Evolutionary conservation across 2,113 vertebrate genomes (phyloP).

Genomic region (Tenrec ecaudatus): DNA sequence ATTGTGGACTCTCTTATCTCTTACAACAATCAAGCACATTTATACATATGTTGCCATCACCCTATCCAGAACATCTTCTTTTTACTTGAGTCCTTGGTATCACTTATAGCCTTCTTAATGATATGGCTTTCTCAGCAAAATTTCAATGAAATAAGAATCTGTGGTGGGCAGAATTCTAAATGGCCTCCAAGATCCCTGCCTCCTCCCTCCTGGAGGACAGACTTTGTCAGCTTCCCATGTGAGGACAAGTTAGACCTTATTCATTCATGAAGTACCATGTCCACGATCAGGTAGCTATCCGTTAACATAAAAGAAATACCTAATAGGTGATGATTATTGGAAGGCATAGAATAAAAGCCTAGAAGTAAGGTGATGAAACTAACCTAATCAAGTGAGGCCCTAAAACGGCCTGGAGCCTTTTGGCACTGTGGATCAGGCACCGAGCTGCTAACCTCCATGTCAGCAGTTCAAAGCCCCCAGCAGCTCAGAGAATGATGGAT

Average conservation of each 20-base stretch:
- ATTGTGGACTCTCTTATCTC: no score
- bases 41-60: no score
- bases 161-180: not conserved
- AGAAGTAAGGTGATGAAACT: not conserved
- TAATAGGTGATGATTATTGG: no score
- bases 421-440: no score
- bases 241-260: not conserved
- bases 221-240: not conserved
- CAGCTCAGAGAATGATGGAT: no score
- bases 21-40: no score
- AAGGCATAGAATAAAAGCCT: no score
- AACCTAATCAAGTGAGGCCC: not conserved
- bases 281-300: not conserved
- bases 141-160: not conserved
- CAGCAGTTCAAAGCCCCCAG: no score
- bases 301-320: not conserved
- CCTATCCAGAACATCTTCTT: no score
- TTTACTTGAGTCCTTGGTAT: no score
- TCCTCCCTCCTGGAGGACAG: rapidly evolving
- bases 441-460: no score
- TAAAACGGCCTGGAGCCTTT: not conserved
- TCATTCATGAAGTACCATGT: not conserved
- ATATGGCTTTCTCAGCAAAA: not conserved
- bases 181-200: not conserved
- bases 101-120: not conserved